Base-by-base conservation (phyloP, 2,113 vertebrate genomes). In the Upupa epops region DNA sequence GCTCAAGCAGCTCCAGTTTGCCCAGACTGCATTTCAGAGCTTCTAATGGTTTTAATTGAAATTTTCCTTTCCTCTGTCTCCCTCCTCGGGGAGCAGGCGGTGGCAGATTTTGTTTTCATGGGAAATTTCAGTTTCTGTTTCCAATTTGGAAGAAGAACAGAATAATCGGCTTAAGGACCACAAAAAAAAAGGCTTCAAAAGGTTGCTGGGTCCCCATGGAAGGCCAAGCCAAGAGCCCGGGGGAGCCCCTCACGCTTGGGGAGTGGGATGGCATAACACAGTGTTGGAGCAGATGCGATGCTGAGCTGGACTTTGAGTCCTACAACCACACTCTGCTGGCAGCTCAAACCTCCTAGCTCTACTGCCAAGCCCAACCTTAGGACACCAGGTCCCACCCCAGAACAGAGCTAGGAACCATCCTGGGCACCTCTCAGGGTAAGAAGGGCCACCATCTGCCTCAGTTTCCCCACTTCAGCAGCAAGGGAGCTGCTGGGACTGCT, bases 81-180 rank as follows among this genome's bases (percentile, higher is more conserved):
- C 17, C n/a, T 85, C 55, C 25, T 42, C 24, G 6, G 66, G 92
- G 90, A 52, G 45, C 64, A 94, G 90, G 90, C 90, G 34, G 87
- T 83, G 75, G 71, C 92, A 87, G 59, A 84, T 72, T 82, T 93
- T 79, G 12, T 91, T 94, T 42, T 89, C 81, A 82, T 80, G 91
- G 78, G 94, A 93, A 91, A 91, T 89, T 83, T 91, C 81, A 54
- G 84, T 84, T 89, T 88, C 94, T 92, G 91, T 49, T 96, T 96
- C 84, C 89, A 91, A 48, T 96, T 92, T 91, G 93, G 87, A 95
- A 87, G 32, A 89, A 51, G 78, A 92, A 91, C 17, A 48, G 86
- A 86, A 77, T 60, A 90, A 90, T 75, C 58, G 36, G 32, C 26
- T 84, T 90, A 54, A 76, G 34, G 29, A 59, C 6, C 1, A 4